Percentiles rank a stretch among this genome's conserved stretches.
Evolutionary conservation across 2,888 invertebrate genomes (phyloP).

Genomic region (Eilema caniola): DNA sequence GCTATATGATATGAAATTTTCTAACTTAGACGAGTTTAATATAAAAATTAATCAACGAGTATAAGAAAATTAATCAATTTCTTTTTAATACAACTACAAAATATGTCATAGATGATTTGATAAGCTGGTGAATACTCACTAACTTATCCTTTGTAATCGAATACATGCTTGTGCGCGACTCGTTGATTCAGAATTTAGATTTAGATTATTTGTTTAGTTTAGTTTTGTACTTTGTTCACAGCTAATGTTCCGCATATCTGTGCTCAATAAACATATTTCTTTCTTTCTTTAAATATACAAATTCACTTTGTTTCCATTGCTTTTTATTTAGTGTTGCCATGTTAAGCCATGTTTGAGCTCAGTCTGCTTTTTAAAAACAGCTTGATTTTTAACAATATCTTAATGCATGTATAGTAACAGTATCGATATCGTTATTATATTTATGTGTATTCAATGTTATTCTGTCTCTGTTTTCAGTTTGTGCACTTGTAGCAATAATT

Average conservation of each 20-base stretch:
- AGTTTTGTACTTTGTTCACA: too few species aligned
- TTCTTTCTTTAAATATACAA: too few species aligned
- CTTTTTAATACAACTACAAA: background rate
- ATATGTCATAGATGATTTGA: background rate
- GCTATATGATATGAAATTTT: too few species aligned
- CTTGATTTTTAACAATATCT: background rate
- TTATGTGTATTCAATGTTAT: slow-evolving; percentile 63
- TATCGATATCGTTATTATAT: slow-evolving; percentile 12
- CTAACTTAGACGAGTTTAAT: background rate
- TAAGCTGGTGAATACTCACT: too few species aligned
- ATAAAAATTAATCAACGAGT: too few species aligned
- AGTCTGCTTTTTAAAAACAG: background rate
- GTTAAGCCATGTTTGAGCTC: background rate
- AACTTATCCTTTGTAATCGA: background rate
- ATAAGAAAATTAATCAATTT: background rate
- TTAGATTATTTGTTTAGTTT: too few species aligned
- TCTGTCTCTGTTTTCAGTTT: slow-evolving; percentile 60
- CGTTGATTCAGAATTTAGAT: too few species aligned
- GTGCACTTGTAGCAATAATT: slow-evolving; percentile 50
- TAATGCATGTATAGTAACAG: slow-evolving; percentile 38
- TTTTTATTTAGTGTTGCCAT: background rate
- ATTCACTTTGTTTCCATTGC: background rate
- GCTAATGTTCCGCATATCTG: too few species aligned
- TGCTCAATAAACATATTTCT: too few species aligned
- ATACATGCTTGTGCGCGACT: too few species aligned